These are phyloP conservation scores for Lysandra bellargus DNA, from an alignment of 2,888 invertebrate species.

Conservation along the genomic window DNA sequence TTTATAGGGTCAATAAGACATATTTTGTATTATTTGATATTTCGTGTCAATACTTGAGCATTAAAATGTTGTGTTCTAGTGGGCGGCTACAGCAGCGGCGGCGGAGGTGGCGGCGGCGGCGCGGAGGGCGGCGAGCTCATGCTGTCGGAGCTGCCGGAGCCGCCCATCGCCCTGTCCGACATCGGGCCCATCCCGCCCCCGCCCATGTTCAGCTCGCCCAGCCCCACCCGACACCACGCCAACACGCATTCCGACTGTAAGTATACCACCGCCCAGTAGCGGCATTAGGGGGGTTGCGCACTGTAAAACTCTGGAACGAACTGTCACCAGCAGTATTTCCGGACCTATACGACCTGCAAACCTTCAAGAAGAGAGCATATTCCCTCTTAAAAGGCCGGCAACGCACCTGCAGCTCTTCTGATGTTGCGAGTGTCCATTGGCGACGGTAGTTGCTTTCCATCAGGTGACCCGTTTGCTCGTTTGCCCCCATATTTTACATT, in stretches of 20 bases:
- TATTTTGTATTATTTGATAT: no score
- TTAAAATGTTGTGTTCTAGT: constrained; percentile 61
- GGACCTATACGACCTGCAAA: no score
- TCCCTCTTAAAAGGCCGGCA: no score
- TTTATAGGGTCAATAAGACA: neutral
- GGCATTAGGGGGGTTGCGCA: no score
- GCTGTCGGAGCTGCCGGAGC: constrained; percentile 93
- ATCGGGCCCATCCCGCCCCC: constrained; percentile 97
- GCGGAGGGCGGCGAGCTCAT: constrained; percentile 80
- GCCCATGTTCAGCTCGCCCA: constrained; percentile 96
- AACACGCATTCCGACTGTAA: constrained; percentile 70
- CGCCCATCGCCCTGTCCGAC: constrained; percentile 94
- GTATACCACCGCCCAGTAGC: constrained; percentile 39
- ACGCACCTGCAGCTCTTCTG: no score
- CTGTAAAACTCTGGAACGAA: no score
- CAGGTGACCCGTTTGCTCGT: no score
- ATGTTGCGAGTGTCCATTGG: no score
- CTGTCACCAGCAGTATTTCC: no score
- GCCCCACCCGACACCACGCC: constrained; percentile 80
- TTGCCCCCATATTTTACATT: no score
- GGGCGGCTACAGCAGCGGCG: constrained; percentile 73
- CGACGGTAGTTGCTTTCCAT: no score
- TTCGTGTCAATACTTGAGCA: neutral
- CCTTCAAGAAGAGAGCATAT: no score
- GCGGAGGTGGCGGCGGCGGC: constrained; percentile 51